Evolutionary conservation across 2,888 invertebrate species (phyloP).

Genomic region (Hemithea aestivaria): DNA sequence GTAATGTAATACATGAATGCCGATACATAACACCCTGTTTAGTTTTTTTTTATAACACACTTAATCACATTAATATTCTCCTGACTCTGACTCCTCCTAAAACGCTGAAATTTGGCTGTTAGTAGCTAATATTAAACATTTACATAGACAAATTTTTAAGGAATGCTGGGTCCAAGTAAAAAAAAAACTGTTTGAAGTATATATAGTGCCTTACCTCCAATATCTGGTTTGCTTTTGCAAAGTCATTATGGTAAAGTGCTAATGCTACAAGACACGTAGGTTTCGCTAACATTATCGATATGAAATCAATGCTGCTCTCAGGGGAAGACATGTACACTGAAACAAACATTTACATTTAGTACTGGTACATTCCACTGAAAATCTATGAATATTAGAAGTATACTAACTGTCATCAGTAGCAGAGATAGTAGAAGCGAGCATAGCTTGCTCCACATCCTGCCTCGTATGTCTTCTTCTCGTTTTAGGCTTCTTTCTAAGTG

Average conservation of each 20-base stretch:
- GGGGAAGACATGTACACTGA: conserved; percentile 49
- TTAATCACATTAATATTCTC: not conserved
- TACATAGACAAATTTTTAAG: no score
- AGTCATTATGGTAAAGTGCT: conserved; percentile 86
- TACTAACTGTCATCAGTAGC: conserved; percentile 58
- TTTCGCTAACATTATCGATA: conserved; percentile 86
- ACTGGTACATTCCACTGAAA: conserved; percentile 10
- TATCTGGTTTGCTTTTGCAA: conserved; percentile 87
- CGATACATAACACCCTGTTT: no score
- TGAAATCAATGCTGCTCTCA: conserved; percentile 66
- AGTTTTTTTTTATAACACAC: no score
- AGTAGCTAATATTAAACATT: no score
- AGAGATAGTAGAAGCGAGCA: conserved; percentile 61
- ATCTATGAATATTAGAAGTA: no score
- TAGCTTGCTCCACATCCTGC: conserved; percentile 56
- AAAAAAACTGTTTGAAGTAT: no score
- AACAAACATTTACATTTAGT: not conserved
- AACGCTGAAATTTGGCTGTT: no score
- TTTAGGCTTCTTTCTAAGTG: conserved; percentile 60
- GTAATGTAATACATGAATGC: no score
- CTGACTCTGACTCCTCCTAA: no score
- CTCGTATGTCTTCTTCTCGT: conserved; percentile 54
- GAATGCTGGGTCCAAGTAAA: no score
- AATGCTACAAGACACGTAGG: conserved; percentile 87
- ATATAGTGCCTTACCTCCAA: conserved; percentile 86